Base-by-base conservation (phyloP, 2,888 invertebrate genomes). In the Scaptomyza parva region DNA sequence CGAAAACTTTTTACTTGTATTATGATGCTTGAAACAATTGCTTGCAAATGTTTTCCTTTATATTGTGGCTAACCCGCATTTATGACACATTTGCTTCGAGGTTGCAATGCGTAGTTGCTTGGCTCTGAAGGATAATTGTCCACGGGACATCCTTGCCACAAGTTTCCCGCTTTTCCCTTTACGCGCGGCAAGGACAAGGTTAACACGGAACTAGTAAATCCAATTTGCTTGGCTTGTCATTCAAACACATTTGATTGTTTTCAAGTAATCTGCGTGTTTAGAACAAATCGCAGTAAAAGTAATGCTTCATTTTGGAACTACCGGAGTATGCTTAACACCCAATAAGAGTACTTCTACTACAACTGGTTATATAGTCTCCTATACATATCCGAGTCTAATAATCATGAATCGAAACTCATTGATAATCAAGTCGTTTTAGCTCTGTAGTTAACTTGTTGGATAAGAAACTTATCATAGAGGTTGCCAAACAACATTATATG, bases 81-180 rank as follows among this genome's bases (percentile, higher is more conserved):
- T 78, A 81, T 70, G 84, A 70, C 70, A 81, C 76, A 84, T 76
- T 84, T 76, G 62, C 59, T 51, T 33, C 63, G 65, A 75, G 76
- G 72, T 66, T 63, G 50, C 74, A 28, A 39, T 14, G 30, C 30
- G 20, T 37, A 26, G 40, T 65, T 57, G 5, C 22, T 22, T 5
- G 22, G 5, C 22, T 2, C 58, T 58, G 66, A 81, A 81, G 84
- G 80, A 81, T 81, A 84, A 78, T 84, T 81, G 84, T 61, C 63
- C 68, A 51, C 45, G 67, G 67, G 65, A 52, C 51, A 81, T 77
- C 79, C 77, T 74, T 79, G 62, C 62, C 39, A 37, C 47, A 43
- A 53, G 50, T 41, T 20, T 3, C 18, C 28, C 20, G 41, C 28
- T 33, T 33, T 28, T 26, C 24, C 14, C 20, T 0, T 20, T 3